phyloP scores from a whole-genome alignment of 2,113 vertebrate species.

The Tupaia chinensis region DNA sequence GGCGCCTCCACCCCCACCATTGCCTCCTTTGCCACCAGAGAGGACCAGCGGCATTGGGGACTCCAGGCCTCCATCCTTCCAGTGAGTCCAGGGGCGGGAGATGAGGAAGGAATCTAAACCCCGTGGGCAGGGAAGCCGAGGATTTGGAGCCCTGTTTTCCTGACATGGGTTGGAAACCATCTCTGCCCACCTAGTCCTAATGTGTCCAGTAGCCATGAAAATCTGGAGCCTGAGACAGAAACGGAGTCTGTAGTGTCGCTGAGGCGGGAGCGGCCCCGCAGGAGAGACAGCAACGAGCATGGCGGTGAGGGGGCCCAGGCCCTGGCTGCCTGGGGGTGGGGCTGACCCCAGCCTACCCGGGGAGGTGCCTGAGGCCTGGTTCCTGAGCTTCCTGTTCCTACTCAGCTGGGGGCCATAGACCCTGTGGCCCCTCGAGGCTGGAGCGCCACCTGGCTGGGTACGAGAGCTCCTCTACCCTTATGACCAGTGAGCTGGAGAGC shows the following conservation, averaged over 20 bases:
- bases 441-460: slow-evolving; percentile 94
- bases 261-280: slow-evolving; percentile 91
- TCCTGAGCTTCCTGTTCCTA: neutral
- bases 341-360: no score
- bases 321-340: neutral
- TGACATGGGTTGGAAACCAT: neutral
- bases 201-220: slow-evolving; percentile 93
- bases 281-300: slow-evolving; percentile 92
- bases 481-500: slow-evolving; percentile 95
- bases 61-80: slow-evolving; percentile 95
- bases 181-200: slow-evolving; percentile 88
- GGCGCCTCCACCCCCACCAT: slow-evolving; percentile 91
- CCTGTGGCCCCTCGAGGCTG: slow-evolving; percentile 89
- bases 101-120: neutral
- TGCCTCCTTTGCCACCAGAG: slow-evolving; percentile 92
- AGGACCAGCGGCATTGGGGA: slow-evolving; percentile 95
- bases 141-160: neutral
- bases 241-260: slow-evolving; percentile 93
- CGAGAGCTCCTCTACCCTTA: slow-evolving; percentile 92
- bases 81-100: slow-evolving; percentile 85
- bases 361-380: neutral
- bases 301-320: slow-evolving; percentile 81
- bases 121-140: neutral
- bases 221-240: slow-evolving; percentile 93
- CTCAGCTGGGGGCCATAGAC: slow-evolving; percentile 84